Evolutionary conservation across 2,888 invertebrate genomes (phyloP).

Genomic region (Dendrolimus pini): DNA sequence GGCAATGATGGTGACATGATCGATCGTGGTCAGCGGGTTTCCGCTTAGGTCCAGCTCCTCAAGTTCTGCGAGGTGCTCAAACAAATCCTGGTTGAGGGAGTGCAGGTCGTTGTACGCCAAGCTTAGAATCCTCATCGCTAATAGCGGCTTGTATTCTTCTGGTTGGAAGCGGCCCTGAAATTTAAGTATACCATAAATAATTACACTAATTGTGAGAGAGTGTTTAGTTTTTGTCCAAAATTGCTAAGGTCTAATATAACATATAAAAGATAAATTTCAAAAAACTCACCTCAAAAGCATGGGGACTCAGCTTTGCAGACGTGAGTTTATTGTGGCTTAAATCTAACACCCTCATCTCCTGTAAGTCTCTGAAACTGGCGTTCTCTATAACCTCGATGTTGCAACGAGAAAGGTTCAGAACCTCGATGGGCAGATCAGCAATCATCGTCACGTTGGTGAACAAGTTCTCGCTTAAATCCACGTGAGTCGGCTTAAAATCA

Average conservation of each 20-base stretch:
- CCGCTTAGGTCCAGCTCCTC: constrained; percentile 81
- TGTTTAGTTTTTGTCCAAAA: too few species aligned
- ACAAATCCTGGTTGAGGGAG: constrained; percentile 82
- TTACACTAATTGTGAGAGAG: background rate
- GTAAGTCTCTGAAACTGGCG: constrained; percentile 79
- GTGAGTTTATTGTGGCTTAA: constrained; percentile 82
- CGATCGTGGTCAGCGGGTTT: constrained; percentile 84
- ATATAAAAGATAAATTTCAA: too few species aligned
- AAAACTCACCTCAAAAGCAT: constrained; percentile 80
- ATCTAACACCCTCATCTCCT: constrained; percentile 79
- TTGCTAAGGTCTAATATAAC: too few species aligned
- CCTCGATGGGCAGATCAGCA: constrained; percentile 68
- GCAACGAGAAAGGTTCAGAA: constrained; percentile 79
- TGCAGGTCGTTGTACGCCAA: constrained; percentile 84
- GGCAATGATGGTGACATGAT: constrained; percentile 79
- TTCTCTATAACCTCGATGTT: constrained; percentile 78
- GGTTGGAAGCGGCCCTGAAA: constrained; percentile 76
- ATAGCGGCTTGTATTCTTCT: constrained; percentile 77
- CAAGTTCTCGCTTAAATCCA: constrained; percentile 63
- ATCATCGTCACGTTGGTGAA: constrained; percentile 69
- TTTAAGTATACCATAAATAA: constrained; percentile 1
- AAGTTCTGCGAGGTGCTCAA: constrained; percentile 83
- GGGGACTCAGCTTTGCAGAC: constrained; percentile 74
- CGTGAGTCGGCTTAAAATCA: constrained; percentile 41
- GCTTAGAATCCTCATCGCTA: constrained; percentile 75